A percentile compares a stretch with the other conserved stretches of the same genome.
phyloP scores from a whole-genome alignment of 2,888 invertebrate genomes.

The Calameuta filiformis region DNA sequence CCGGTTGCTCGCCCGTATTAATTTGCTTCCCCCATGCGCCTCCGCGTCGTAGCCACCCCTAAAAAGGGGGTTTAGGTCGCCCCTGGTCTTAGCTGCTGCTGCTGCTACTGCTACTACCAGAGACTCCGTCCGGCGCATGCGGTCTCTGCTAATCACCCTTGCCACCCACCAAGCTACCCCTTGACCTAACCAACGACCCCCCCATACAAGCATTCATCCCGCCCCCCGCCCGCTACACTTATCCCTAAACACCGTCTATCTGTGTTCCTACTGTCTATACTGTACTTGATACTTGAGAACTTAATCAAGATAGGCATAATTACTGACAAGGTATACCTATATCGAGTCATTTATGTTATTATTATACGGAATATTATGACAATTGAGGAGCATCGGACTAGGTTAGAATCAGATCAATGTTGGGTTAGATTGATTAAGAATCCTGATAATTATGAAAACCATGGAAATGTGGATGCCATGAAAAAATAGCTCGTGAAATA shows the following conservation, averaged over 20 bases:
- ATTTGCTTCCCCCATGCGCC: constrained; percentile 52
- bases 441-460: no score
- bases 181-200: neutral
- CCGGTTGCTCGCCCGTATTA: constrained; percentile 63
- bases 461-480: neutral
- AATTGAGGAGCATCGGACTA: neutral
- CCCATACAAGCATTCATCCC: neutral
- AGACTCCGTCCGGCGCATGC: constrained; percentile 53
- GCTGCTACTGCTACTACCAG: constrained; percentile 35
- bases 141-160: constrained; percentile 55
- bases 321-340: neutral
- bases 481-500: neutral
- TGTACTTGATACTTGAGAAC: neutral
- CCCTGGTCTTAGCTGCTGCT: constrained; percentile 51
- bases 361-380: neutral
- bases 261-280: neutral
- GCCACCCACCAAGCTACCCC: constrained; percentile 4
- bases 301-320: neutral
- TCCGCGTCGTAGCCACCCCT: constrained; percentile 26
- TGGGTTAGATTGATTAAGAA: neutral
- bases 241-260: constrained; percentile 23
- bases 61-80: constrained; percentile 49
- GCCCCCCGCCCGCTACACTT: constrained; percentile 24
- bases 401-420: neutral
- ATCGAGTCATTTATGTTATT: no score